Base-by-base conservation (phyloP, 2,113 vertebrate genomes). In the Aphyosemion australe region DNA sequence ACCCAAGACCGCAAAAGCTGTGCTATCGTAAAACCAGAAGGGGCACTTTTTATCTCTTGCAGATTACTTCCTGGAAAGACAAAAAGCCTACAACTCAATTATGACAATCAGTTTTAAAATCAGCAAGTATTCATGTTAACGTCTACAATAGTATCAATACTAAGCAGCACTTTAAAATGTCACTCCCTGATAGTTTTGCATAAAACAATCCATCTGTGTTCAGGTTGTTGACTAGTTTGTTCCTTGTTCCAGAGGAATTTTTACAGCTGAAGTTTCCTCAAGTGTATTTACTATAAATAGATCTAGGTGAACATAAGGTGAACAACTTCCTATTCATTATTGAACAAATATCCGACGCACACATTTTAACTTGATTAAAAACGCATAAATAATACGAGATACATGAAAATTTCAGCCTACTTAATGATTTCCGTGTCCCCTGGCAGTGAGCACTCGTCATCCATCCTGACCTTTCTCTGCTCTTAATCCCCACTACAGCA, bases 1-100 rank as follows among this genome's bases (percentile, higher is more conserved):
- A 67, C 20, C 16, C 46, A 52, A 51, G 49, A 68, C 58, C 72
- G 50, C 60, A 84, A 6, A 43, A 50, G 32, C 61, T 45, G 16
- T 14, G 57, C 64, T 43, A 74, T 76, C 61, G 76, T 41, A 14
- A 80, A 87, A 78, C 54, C 60, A 55, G 31, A 71, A 14, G 14
- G 5, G 65, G 4, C 34, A 16, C 50, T 39, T 46, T 19, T 51
- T 26, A 39, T 62, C 39, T 42, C 8, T 72, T 66, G 53, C 60
- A 37, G 76, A 71, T 45, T 0, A 61, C 52, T 74, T 82, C 65
- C 65, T 72, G 59, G 55, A 73, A 68, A 26, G 6, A 15, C 15
- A 54, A 47, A 42, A 42, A 2, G 37, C 8, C 37, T 1, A 47
- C 11, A 4, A 19, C 2, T 2, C 16, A 21, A 16, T 42, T 2